These are phyloP conservation scores for Busseola fusca DNA, from an alignment of 2,888 invertebrate genomes.

Conservation along the genomic window DNA sequence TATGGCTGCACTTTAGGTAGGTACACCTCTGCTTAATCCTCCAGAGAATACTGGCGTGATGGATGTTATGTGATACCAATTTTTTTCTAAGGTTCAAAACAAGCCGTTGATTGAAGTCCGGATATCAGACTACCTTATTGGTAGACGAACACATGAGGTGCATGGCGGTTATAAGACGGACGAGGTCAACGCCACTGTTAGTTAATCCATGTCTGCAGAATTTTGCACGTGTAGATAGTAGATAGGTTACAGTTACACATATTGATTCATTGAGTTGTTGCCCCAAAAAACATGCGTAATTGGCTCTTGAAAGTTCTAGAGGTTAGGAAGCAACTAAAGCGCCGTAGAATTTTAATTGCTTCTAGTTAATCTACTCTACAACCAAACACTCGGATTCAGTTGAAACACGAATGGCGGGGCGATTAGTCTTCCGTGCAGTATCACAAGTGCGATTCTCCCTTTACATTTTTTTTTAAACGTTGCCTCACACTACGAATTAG, in stretches of 20 bases:
- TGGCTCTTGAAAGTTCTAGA: background rate
- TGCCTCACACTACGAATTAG: too few species aligned
- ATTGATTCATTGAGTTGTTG: constrained; percentile 13
- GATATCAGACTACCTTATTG: background rate
- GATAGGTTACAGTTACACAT: background rate
- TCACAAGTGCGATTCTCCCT: background rate
- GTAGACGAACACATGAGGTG: background rate
- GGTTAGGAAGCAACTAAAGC: background rate
- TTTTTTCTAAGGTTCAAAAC: background rate
- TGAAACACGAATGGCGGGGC: background rate
- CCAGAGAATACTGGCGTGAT: background rate
- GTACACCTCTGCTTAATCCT: background rate
- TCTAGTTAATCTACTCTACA: background rate
- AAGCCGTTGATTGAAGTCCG: background rate
- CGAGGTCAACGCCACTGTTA: constrained; percentile 9
- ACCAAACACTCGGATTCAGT: background rate
- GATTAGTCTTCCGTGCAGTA: background rate
- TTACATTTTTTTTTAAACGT: too few species aligned
- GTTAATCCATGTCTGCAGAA: background rate
- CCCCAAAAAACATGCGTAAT: background rate
- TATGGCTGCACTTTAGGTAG: background rate
- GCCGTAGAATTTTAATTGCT: background rate
- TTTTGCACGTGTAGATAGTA: background rate
- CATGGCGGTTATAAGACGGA: background rate
- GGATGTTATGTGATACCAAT: background rate